phyloP scores from a whole-genome alignment of 2,113 vertebrate genomes.

The Leiothrix lutea region DNA sequence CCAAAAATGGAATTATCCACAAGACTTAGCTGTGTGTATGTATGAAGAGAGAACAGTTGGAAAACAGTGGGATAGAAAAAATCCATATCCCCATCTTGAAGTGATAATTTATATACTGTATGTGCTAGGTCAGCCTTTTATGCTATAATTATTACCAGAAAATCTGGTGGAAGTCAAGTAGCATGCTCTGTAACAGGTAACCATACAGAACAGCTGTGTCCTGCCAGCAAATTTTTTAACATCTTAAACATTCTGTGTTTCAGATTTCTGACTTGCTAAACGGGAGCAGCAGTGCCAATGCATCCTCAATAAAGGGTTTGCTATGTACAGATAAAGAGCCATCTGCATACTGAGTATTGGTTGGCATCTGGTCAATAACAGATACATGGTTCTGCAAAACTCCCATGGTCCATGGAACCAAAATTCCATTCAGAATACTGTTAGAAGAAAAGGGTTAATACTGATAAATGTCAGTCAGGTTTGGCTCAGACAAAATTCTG shows the following conservation, averaged over 20 bases:
- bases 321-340: background rate
- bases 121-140: background rate
- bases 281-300: background rate
- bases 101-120: background rate
- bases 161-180: background rate
- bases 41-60: background rate
- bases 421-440: background rate
- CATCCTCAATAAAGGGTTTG: background rate
- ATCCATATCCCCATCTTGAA: background rate
- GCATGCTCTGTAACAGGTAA: background rate
- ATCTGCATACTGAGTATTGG: background rate
- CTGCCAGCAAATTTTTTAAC: background rate
- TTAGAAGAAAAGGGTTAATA: background rate
- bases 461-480: background rate
- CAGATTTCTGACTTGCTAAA: background rate
- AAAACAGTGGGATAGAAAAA: slow-evolving; percentile 9
- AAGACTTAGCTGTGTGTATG: background rate
- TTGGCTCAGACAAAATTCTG: background rate
- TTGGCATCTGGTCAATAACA: background rate
- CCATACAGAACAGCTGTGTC: background rate
- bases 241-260: background rate
- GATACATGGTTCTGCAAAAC: background rate
- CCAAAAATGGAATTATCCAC: background rate
- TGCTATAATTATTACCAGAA: background rate
- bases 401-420: background rate